These are phyloP conservation scores for Entomobrya proxima DNA, from an alignment of 2,888 invertebrate species.

Conservation along the genomic window DNA sequence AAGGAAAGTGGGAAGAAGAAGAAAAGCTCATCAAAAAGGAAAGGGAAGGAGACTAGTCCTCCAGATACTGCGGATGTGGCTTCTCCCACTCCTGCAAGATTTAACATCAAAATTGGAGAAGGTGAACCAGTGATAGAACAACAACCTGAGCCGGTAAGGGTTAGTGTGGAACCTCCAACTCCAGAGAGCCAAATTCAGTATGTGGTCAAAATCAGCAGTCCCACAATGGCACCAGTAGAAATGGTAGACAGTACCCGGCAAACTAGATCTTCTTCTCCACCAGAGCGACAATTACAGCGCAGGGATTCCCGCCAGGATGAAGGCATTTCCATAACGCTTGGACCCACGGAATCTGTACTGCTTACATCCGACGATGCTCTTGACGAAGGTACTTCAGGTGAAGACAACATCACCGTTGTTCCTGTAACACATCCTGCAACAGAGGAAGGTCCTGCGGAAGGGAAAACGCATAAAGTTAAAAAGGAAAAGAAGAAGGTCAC, in stretches of 20 bases:
- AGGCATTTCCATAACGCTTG: conserved; percentile 66
- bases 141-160: conserved; percentile 53
- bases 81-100: not conserved
- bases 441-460: not conserved
- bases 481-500: conserved; percentile 65
- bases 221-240: conserved; percentile 59
- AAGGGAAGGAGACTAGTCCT: not conserved
- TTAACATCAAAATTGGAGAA: conserved; percentile 37
- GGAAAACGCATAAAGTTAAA: conserved; percentile 62
- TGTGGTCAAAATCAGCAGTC: conserved; percentile 68
- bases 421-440: conserved; percentile 63
- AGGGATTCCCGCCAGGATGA: conserved; percentile 26
- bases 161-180: conserved; percentile 65
- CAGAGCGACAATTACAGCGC: not conserved
- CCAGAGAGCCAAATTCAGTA: conserved; percentile 69
- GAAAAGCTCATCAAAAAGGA: not conserved
- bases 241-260: conserved; percentile 26
- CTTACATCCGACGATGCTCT: conserved; percentile 58
- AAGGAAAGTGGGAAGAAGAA: conserved; percentile 39
- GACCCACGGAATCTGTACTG: conserved; percentile 66
- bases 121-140: not conserved
- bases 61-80: not conserved
- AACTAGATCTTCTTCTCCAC: conserved; percentile 6
- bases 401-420: conserved; percentile 66
- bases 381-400: conserved; percentile 14